Evolutionary conservation across 2,113 vertebrate genomes (phyloP), one percentile per base, ranked within the genome.

Genomic region (Mustela lutreola): DNA sequence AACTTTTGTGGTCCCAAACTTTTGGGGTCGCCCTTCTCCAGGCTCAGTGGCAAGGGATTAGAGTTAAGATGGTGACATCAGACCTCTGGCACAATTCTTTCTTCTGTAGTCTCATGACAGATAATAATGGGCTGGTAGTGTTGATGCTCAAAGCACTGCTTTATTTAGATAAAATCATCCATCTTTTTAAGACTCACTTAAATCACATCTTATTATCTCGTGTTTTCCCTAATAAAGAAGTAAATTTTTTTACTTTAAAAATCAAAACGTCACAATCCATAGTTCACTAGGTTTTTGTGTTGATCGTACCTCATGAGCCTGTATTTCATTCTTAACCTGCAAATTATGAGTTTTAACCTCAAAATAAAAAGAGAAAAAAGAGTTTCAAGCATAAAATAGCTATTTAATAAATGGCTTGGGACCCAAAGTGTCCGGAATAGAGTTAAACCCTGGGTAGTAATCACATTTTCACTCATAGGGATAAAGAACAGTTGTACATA

Each of bases 161-260:
- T 53, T 85, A n/a, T 76, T 78, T 76, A 36, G 26, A 71, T 28
- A 89, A 63, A 94, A 85, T 36, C 28, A 78, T 39, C 1, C 48
- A 4, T 58, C 12, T 36, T 87, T 84, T 24, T 36, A n/a, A 50
- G 92, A 89, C 24, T 53, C 18, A 10, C 24, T 48, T 11, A 36
- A 71, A 42, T 89, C 4, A 3, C 4, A 94, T 39, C 4, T 9
- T 63, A 73, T 79, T 26, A 12, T 24, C n/a, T 48, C 62, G 19
- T 48, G 11, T 15, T 62, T 97, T 80, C 91, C 26, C 31, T 85
- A n/a, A 4, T 56, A 24, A 93, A 84, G 2, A 96, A 65, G 50
- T 48, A 42, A 28, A 11, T 11, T 26, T 79, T 78, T 75, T 92
- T 90, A 79, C 60, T 33, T 70, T 11, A 93, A 93, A 86, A 83